Evolutionary conservation across 2,888 invertebrate species (phyloP).

Genomic region (Noctua pronuba): DNA sequence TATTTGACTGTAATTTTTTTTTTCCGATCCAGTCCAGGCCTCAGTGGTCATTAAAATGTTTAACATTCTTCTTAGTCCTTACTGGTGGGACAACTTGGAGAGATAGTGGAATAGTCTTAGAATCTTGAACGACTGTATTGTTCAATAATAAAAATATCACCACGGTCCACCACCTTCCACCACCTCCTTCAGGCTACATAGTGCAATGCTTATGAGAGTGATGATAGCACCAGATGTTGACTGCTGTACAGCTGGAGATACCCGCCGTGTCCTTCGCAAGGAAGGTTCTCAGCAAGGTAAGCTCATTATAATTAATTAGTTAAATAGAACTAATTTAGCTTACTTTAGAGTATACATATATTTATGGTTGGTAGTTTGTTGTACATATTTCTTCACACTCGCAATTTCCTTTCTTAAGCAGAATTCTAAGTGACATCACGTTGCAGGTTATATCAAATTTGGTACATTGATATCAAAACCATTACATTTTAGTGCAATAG

Average conservation of each 20-base stretch:
- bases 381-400: constrained; percentile 33
- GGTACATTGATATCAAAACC: not conserved
- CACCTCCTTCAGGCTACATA: not conserved
- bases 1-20: not conserved
- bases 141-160: not conserved
- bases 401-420: constrained; percentile 36
- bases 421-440: constrained; percentile 51
- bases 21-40: too few relatives aligned
- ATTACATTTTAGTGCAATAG: not conserved
- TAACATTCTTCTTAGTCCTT: not conserved
- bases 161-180: too few relatives aligned
- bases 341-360: constrained; percentile 2
- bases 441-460: not conserved
- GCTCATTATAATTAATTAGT: not conserved
- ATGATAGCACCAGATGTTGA: not conserved
- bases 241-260: not conserved
- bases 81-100: not conserved
- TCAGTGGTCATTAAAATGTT: too few relatives aligned
- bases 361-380: not conserved
- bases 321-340: constrained; percentile 9
- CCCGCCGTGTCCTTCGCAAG: not conserved
- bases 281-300: constrained; percentile 30
- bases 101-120: not conserved
- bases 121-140: not conserved
- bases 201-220: not conserved